Evolutionary conservation across 2,797 vertebrate genomes (phyloP).

Genomic region (Phoxinus dragarum): DNA sequence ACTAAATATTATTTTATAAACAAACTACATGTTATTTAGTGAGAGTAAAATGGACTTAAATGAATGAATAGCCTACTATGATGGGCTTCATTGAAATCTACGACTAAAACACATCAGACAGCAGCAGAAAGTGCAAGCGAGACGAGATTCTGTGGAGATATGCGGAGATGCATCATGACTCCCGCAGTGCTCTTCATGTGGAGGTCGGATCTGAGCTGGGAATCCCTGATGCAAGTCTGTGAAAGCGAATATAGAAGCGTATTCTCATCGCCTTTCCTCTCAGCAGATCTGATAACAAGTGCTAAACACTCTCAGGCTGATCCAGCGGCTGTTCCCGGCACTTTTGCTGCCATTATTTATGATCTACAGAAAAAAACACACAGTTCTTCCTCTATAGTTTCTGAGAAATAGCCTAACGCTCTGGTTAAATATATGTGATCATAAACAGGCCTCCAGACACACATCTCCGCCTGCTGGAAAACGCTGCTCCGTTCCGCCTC

Average conservation of each 20-base stretch:
- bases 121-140: background rate
- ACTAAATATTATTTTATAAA: background rate
- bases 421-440: constrained; percentile 33
- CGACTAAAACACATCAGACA: too few relatives aligned
- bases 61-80: background rate
- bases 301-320: background rate
- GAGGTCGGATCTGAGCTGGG: background rate
- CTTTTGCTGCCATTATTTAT: constrained; percentile 12
- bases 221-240: background rate
- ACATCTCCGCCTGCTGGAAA: constrained; percentile 32
- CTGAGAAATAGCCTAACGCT: constrained; percentile 25
- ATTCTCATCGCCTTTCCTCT: background rate
- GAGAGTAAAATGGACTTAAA: background rate
- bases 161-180: background rate
- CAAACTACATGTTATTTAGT: background rate
- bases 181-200: background rate
- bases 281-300: background rate
- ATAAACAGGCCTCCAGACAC: constrained; percentile 41
- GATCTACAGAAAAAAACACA: background rate
- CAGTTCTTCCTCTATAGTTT: background rate
- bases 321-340: background rate
- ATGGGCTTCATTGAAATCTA: background rate
- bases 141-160: background rate
- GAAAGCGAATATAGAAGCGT: background rate
- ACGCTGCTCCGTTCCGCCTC: constrained; percentile 16